Conservation (phyloP, 2,113 vertebrate species). For the Rana temporaria region DNA sequence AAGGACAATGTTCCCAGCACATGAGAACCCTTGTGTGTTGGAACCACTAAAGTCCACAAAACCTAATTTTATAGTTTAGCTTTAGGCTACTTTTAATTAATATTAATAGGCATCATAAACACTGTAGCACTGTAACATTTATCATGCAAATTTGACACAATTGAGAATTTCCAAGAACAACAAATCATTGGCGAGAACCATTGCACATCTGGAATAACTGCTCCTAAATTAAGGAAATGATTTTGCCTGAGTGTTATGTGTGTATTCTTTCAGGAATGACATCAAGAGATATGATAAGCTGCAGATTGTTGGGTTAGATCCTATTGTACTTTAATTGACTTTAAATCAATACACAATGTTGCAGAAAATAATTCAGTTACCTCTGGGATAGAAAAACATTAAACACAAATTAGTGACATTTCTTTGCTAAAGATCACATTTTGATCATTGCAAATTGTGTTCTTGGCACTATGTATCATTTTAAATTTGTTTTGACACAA, state of each 20-base stretch:
- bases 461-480: neutral
- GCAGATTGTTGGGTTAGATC: conserved; percentile 13
- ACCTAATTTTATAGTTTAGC: no score
- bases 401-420: conserved; percentile 8
- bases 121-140: neutral
- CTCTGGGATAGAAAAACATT: conserved; percentile 17
- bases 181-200: conserved; percentile 15
- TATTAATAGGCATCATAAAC: neutral
- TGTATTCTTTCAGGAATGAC: conserved; percentile 15
- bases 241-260: conserved; percentile 8
- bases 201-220: conserved; percentile 22
- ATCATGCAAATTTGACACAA: neutral
- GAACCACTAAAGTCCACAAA: no score
- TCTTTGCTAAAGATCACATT: neutral
- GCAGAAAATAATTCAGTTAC: neutral
- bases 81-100: neutral
- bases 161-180: conserved; percentile 15
- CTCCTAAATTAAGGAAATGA: conserved; percentile 2
- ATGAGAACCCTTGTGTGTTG: no score
- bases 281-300: conserved; percentile 22
- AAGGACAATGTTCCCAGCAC: no score
- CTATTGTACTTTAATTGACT: conserved; percentile 18
- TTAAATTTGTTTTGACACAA: neutral
- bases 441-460: neutral
- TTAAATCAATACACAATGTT: conserved; percentile 8